A percentile compares a stretch with the other conserved stretches of the same genome.
Conservation (phyloP, 1,140 invertebrate species). For the Sitobion miscanthi region DNA sequence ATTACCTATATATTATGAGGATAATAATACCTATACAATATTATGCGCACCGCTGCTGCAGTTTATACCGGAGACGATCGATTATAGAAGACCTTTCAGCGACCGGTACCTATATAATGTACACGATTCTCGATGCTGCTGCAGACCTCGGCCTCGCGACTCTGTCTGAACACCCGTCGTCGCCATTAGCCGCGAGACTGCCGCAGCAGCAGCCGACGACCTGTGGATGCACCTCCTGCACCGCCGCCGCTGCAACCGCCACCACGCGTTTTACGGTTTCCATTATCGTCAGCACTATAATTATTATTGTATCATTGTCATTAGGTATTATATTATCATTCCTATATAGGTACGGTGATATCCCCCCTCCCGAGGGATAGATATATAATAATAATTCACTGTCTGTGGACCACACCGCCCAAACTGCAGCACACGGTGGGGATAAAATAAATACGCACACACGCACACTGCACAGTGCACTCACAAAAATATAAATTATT, state of each 20-base stretch:
- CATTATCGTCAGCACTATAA: slow-evolving; percentile 43
- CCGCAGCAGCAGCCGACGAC: background rate
- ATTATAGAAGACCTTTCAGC: background rate
- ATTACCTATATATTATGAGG: background rate
- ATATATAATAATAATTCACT: slow-evolving; percentile 37
- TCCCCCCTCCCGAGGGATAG: slow-evolving; percentile 37
- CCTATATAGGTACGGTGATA: background rate
- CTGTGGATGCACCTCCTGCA: background rate
- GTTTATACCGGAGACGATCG: background rate
- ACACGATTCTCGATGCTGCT: background rate
- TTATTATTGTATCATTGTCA: slow-evolving; percentile 44
- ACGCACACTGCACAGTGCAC: background rate
- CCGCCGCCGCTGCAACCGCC: background rate
- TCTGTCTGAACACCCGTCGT: background rate
- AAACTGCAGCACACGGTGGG: background rate
- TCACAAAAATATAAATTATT: background rate
- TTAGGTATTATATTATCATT: background rate
- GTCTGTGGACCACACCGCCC: background rate
- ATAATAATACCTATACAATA: background rate
- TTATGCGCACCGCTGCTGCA: background rate
- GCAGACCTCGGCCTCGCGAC: background rate
- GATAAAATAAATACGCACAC: background rate
- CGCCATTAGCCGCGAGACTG: background rate
- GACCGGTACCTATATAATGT: background rate
- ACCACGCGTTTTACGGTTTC: background rate